phyloP scores from a whole-genome alignment of 2,888 invertebrate species.

The Nomada goodeniana region DNA sequence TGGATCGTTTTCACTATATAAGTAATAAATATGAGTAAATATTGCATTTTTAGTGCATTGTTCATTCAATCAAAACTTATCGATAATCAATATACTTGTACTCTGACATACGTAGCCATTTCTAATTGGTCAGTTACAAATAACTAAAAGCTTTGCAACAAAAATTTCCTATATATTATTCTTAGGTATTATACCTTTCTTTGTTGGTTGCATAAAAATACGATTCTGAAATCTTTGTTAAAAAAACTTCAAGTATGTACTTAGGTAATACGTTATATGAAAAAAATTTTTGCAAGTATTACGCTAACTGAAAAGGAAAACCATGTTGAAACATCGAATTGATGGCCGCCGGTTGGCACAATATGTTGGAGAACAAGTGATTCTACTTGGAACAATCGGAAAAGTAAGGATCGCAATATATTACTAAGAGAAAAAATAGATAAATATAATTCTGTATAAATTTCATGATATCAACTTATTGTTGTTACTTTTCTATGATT shows the following conservation, averaged over 20 bases:
- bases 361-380: slow-evolving; percentile 72
- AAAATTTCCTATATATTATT: slow-evolving; percentile 1
- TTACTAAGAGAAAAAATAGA: background rate
- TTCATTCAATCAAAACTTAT: no score
- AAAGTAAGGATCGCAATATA: slow-evolving; percentile 67
- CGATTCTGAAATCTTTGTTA: background rate
- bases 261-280: background rate
- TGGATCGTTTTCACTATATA: background rate
- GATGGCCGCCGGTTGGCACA: slow-evolving; percentile 75
- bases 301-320: background rate
- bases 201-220: background rate
- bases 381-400: slow-evolving; percentile 76
- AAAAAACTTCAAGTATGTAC: background rate
- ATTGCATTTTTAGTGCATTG: no score
- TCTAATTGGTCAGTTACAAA: background rate
- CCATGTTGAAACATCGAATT: slow-evolving; percentile 67
- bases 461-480: background rate
- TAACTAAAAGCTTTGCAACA: background rate
- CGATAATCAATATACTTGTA: no score
- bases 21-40: no score
- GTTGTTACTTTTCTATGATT: background rate
- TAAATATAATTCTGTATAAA: background rate
- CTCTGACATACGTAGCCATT: background rate
- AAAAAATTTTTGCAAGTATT: no score
- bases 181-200: background rate